These are phyloP conservation scores for Zenarchopterus dispar DNA, from an alignment of 2,797 vertebrate species.

Conservation along the genomic window DNA sequence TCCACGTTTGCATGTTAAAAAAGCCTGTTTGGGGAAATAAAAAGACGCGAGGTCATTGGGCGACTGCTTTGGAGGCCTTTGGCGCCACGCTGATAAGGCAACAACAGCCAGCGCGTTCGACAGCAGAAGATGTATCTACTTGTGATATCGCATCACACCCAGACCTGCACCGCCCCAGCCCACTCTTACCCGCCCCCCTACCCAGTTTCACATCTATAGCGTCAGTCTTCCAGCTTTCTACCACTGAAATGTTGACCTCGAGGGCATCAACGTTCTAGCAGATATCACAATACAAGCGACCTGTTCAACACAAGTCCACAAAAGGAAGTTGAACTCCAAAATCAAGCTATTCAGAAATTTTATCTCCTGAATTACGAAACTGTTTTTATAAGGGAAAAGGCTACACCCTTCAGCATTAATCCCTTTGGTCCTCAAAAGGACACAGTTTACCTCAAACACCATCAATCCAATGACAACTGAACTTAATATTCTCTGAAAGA, in stretches of 20 bases:
- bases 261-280: conserved; percentile 59
- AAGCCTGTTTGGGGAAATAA: conserved; percentile 22
- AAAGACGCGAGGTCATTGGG: conserved; percentile 51
- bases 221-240: conserved; percentile 60
- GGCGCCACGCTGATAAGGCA: conserved; percentile 70
- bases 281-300: conserved; percentile 27
- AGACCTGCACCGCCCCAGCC: conserved; percentile 31
- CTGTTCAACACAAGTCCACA: conserved; percentile 9
- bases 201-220: conserved; percentile 39
- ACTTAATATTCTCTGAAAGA: conserved; percentile 12
- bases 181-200: conserved; percentile 16
- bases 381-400: conserved; percentile 6
- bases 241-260: conserved; percentile 71
- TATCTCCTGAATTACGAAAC: conserved; percentile 4
- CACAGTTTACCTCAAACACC: conserved; percentile 10
- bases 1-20: conserved; percentile 71
- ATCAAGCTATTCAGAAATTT: conserved; percentile 4
- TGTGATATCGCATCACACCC: conserved; percentile 71
- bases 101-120: conserved; percentile 60
- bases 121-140: conserved; percentile 84
- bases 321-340: conserved; percentile 24
- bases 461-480: conserved; percentile 31
- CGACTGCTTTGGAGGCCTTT: conserved; percentile 55
- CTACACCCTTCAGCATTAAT: conserved; percentile 12
- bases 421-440: conserved; percentile 8